These are phyloP conservation scores for Zaprionus ornatus DNA, from an alignment of 1,140 invertebrate genomes.

Conservation along the genomic window DNA sequence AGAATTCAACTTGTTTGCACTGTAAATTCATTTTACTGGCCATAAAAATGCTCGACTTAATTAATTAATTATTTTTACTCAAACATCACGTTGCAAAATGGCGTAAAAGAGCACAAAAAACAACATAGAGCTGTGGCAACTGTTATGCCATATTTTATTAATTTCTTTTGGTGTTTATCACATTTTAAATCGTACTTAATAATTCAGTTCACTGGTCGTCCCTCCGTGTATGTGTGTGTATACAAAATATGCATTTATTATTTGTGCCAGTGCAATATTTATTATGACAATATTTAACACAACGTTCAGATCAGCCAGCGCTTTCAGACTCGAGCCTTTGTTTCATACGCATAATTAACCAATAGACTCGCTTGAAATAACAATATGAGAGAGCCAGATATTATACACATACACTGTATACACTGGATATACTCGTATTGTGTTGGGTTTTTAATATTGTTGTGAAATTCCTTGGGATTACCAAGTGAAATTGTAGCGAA, in stretches of 20 bases:
- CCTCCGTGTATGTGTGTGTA: slow-evolving; percentile 18
- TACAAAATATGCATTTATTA: slow-evolving; percentile 50
- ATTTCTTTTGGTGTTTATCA: slow-evolving; percentile 56
- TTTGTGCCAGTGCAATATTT: slow-evolving; percentile 64
- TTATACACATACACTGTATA: background rate
- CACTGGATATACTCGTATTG: background rate
- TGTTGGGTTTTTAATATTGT: background rate
- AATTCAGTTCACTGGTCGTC: slow-evolving; percentile 53
- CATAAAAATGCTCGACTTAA: slow-evolving; percentile 13
- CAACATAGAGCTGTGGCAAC: slow-evolving; percentile 3
- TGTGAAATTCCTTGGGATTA: background rate
- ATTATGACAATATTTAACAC: slow-evolving; percentile 67
- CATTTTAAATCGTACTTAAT: slow-evolving; percentile 67
- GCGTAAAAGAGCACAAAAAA: background rate
- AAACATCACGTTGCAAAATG: slow-evolving; percentile 1
- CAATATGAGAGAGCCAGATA: background rate
- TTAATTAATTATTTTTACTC: slow-evolving; percentile 24
- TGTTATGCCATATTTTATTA: slow-evolving; percentile 51
- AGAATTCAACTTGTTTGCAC: slow-evolving; percentile 9
- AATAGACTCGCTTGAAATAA: slow-evolving; percentile 32
- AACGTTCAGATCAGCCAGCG: slow-evolving; percentile 12
- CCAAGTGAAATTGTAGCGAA: background rate
- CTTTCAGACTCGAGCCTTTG: slow-evolving; percentile 24
- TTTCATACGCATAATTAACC: slow-evolving; percentile 43
- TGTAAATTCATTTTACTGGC: background rate